phyloP scores from a whole-genome alignment of 1,140 invertebrate genomes.

The Cotesia glomerata region DNA sequence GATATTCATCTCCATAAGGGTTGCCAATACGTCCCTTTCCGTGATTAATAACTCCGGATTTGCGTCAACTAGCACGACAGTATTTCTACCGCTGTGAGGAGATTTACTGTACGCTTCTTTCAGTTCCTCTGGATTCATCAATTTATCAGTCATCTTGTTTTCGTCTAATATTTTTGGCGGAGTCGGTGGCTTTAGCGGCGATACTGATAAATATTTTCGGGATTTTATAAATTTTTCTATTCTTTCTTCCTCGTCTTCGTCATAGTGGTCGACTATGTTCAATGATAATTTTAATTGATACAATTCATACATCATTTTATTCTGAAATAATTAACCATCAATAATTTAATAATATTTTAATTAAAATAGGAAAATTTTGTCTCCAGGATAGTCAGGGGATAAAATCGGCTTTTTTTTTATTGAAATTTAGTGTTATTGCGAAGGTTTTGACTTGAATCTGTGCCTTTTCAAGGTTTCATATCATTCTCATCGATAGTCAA shows the following conservation, averaged over 20 bases:
- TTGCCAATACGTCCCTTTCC: conserved; percentile 49
- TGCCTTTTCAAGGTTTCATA: too few relatives aligned
- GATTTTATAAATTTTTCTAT: conserved; percentile 20
- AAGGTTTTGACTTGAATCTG: too few relatives aligned
- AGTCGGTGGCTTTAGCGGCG: conserved; percentile 42
- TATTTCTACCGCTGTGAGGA: conserved; percentile 29
- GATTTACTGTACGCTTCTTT: conserved; percentile 27
- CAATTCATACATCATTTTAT: conserved; percentile 60
- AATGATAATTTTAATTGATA: conserved; percentile 57
- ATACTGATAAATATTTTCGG: conserved; percentile 16
- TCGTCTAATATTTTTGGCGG: conserved; percentile 50
- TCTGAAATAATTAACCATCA: conserved; percentile 38
- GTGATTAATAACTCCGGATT: conserved; percentile 53
- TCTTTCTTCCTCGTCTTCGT: conserved; percentile 47
- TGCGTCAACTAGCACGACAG: conserved; percentile 47
- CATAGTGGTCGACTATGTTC: conserved; percentile 51
- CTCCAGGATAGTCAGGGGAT: too few relatives aligned
- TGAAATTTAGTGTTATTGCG: too few relatives aligned
- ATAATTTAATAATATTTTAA: too few relatives aligned
- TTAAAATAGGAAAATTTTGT: too few relatives aligned
- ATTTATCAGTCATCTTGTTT: conserved; percentile 48
- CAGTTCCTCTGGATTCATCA: conserved; percentile 39
- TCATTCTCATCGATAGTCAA: too few relatives aligned
- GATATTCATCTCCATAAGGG: conserved; percentile 52
- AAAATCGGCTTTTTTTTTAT: too few relatives aligned